These are phyloP conservation scores for Fistularia commersonii DNA, from an alignment of 2,797 vertebrate genomes.

Conservation along the genomic window DNA sequence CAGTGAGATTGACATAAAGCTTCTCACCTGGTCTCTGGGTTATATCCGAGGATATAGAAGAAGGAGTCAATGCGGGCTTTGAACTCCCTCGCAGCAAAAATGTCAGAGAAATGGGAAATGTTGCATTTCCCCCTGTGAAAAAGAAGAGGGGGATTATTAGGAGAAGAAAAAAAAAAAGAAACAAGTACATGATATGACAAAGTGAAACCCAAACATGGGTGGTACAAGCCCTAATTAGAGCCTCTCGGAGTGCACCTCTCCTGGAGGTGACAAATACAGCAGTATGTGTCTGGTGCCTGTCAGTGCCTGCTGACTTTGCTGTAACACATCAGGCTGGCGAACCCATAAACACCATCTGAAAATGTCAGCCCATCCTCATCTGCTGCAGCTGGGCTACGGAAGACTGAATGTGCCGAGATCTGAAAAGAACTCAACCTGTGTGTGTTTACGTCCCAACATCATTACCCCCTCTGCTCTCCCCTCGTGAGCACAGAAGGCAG, in stretches of 20 bases:
- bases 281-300: slow-evolving; percentile 44
- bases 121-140: slow-evolving; percentile 94
- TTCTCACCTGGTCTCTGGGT: slow-evolving; percentile 98
- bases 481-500: slow-evolving; percentile 10
- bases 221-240: slow-evolving; percentile 32
- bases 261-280: slow-evolving; percentile 44
- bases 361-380: slow-evolving; percentile 32
- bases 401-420: slow-evolving; percentile 19
- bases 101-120: slow-evolving; percentile 99
- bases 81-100: slow-evolving; percentile 99
- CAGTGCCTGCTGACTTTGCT: slow-evolving; percentile 36
- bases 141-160: slow-evolving; percentile 52
- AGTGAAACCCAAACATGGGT: slow-evolving; percentile 18
- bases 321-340: slow-evolving; percentile 31
- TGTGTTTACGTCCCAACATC: slow-evolving; percentile 2
- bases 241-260: slow-evolving; percentile 21
- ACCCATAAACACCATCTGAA: slow-evolving; percentile 48
- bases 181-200: slow-evolving; percentile 33
- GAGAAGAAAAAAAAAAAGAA: too few relatives aligned
- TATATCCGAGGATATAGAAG: slow-evolving; percentile 99
- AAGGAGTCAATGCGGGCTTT: slow-evolving; percentile 98
- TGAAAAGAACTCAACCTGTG: too few relatives aligned
- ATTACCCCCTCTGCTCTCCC: slow-evolving; percentile 16
- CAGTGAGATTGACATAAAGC: slow-evolving; percentile 3
- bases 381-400: slow-evolving; percentile 27